A percentile compares a stretch with the other conserved stretches of the same genome.
Evolutionary conservation across 1,140 invertebrate genomes (phyloP).

Genomic region (Ips typographus): DNA sequence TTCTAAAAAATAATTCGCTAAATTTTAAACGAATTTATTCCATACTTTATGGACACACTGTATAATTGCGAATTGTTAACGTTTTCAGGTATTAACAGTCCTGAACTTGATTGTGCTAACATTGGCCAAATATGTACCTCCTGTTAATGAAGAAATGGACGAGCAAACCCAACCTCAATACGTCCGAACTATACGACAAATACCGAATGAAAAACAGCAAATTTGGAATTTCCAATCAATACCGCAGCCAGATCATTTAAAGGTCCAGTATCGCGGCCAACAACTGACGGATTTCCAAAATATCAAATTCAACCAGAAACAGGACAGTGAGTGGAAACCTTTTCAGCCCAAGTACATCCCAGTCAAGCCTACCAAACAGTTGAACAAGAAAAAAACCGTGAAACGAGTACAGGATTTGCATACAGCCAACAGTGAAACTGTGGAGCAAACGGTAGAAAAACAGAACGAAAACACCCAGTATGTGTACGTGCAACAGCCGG

Average conservation of each 20-base stretch:
- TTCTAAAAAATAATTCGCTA: not conserved
- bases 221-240: conserved; percentile 33
- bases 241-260: conserved; percentile 41
- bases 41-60: no score
- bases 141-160: conserved; percentile 41
- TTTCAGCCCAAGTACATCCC: conserved; percentile 18
- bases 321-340: conserved; percentile 29
- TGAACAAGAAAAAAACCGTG: no score
- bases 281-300: conserved; percentile 36
- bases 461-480: no score
- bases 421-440: no score
- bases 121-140: conserved; percentile 23
- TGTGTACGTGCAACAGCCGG: no score
- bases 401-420: no score
- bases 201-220: conserved; percentile 20
- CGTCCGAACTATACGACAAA: conserved; percentile 28
- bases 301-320: conserved; percentile 13
- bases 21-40: not conserved
- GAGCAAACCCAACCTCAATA: conserved; percentile 25
- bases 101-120: conserved; percentile 15
- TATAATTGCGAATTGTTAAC: conserved; percentile 1
- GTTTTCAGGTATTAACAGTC: not conserved
- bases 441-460: no score
- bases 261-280: conserved; percentile 40
- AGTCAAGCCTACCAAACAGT: not conserved